Evolutionary conservation across 2,113 vertebrate species (phyloP), one percentile per base, ranked within the genome.

Genomic region (Rhipidura dahli): DNA sequence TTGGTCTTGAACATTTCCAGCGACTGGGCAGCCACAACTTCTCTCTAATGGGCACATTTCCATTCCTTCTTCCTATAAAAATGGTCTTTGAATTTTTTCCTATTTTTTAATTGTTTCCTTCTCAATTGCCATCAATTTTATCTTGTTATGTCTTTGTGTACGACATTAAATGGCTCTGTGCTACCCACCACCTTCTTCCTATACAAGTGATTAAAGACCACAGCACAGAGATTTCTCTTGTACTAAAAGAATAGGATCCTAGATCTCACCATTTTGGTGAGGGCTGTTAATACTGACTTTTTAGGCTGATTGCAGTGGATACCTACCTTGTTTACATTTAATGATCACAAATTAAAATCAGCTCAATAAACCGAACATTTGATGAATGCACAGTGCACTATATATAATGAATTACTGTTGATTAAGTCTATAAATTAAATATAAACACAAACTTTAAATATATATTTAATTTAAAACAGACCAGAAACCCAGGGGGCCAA

Each of bases 341-440:
- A 94, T 39, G 75, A 91, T 72, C 88, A 61, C 87, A 91, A 96
- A 93, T 82, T 87, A 79, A 89, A 85, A 70, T 39, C 66, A 44
- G 78, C 50, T 88, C 65, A 77, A 93, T 7, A 42, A 83, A 85
- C 12, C 2, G 61, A 82, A 85, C 35, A 13, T 47, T 35, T 83
- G 82, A 96, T 50, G 45, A 89, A 69, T 7, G 10, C 47, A 37
- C 21, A 23, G 15, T 42, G 39, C 54, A 11, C 56, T 63, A n/a
- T 7, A 86, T 11, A n/a, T 23, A 66, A 80, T 66, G 50, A 94
- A 80, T 83, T 88, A 80, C 37, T 53, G 40, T 47, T 63, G 40
- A 31, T 69, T 77, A 59, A 61, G 56, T 45, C 92, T 81, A 37
- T 78, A 94, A 86, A 70, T 85, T 79, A 69, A 84, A 51, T 16